A percentile compares a stretch with the other conserved stretches of the same genome.
Conservation (phyloP, 2,797 vertebrate species). For the Pangasius krempfi region DNA sequence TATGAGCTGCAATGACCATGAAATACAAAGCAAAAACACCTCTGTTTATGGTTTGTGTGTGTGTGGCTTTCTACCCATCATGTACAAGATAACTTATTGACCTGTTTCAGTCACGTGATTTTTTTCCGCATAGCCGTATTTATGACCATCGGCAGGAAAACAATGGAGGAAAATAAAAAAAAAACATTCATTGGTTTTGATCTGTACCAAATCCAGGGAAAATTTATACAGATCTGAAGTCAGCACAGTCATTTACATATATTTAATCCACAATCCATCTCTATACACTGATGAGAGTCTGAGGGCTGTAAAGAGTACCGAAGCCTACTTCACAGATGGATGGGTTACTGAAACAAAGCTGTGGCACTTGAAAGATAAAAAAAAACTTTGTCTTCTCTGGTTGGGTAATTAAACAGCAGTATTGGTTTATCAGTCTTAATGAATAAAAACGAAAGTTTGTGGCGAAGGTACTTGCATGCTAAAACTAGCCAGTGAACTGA, state of each 20-base stretch:
- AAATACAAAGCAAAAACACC: background rate
- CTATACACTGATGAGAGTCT: background rate
- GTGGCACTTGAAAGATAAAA: background rate
- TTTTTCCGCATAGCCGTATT: background rate
- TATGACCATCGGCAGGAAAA: background rate
- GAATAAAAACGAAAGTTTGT: background rate
- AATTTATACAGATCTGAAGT: background rate
- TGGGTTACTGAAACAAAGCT: background rate
- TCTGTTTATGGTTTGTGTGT: background rate
- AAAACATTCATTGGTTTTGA: background rate
- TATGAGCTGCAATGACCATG: conserved; percentile 8
- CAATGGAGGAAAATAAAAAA: background rate
- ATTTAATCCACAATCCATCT: background rate
- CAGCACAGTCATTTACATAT: background rate
- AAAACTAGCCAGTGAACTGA: background rate
- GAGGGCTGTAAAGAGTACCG: no score
- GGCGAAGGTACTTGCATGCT: background rate
- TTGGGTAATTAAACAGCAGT: background rate
- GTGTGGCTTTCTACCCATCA: background rate
- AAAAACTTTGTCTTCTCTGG: no score
- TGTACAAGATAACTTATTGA: background rate
- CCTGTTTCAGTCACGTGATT: background rate
- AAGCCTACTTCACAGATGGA: background rate
- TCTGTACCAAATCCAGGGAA: background rate
- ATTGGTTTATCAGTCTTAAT: background rate